Conservation (phyloP, 2,797 vertebrate genomes). For the Eulemur rubriventer region DNA sequence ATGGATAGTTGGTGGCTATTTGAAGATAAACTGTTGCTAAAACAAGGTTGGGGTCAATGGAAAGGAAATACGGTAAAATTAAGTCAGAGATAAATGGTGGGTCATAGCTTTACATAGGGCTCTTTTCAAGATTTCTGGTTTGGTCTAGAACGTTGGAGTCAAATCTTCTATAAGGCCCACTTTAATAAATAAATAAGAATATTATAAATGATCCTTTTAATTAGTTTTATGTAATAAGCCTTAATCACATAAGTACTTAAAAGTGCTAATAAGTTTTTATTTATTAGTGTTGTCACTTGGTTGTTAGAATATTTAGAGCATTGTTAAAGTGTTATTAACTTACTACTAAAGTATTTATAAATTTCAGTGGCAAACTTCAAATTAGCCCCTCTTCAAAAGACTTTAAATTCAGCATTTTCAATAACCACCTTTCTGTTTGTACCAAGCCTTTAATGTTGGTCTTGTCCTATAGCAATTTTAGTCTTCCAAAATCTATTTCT, state of each 20-base stretch:
- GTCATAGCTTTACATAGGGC: not conserved
- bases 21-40: not conserved
- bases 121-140: not conserved
- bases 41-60: not conserved
- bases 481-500: slow-evolving; percentile 2
- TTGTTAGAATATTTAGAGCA: not conserved
- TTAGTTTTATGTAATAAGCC: not conserved
- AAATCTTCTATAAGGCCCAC: not conserved
- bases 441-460: not conserved
- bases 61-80: not conserved
- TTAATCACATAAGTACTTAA: not conserved
- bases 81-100: not conserved
- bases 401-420: not conserved
- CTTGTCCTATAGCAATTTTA: not conserved
- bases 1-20: not conserved
- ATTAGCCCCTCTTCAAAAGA: not conserved
- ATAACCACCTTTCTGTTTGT: not conserved
- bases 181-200: slow-evolving; percentile 32
- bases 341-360: not conserved
- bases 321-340: not conserved
- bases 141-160: not conserved
- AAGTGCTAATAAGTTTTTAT: not conserved
- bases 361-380: slow-evolving; percentile 10
- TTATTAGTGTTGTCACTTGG: not conserved
- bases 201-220: slow-evolving; percentile 11